Conservation (phyloP, 1,140 invertebrate genomes). For the Drosophila kanapiae region DNA sequence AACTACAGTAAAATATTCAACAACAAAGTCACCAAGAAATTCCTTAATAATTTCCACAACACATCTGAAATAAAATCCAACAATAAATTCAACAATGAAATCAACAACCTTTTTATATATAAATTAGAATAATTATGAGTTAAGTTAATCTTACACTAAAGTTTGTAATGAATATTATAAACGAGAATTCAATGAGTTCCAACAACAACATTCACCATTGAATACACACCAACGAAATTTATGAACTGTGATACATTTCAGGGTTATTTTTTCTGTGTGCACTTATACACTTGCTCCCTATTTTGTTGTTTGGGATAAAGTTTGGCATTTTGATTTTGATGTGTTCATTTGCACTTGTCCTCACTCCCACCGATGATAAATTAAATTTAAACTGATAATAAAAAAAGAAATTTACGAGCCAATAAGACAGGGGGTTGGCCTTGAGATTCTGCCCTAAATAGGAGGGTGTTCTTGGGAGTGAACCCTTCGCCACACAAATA, state of each 20-base stretch:
- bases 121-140: not conserved
- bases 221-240: not conserved
- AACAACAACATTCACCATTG: too few species aligned
- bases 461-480: not conserved
- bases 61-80: not conserved
- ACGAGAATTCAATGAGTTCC: too few species aligned
- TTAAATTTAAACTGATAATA: slow-evolving; percentile 83
- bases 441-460: slow-evolving; percentile 29
- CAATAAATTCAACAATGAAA: not conserved
- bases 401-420: slow-evolving; percentile 78
- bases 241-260: not conserved
- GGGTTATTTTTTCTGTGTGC: not conserved
- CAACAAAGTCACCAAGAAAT: not conserved
- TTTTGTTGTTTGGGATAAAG: slow-evolving; percentile 16
- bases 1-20: not conserved
- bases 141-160: too few species aligned
- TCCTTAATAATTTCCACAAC: not conserved
- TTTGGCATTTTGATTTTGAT: slow-evolving; percentile 71
- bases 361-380: slow-evolving; percentile 58
- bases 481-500: slow-evolving; percentile 59
- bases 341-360: slow-evolving; percentile 67
- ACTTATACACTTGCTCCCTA: not conserved
- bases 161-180: too few species aligned
- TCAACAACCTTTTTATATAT: too few species aligned
- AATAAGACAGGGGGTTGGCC: slow-evolving; percentile 65